Base-by-base conservation (phyloP, 2,888 invertebrate genomes). In the Mythimna albipuncta region DNA sequence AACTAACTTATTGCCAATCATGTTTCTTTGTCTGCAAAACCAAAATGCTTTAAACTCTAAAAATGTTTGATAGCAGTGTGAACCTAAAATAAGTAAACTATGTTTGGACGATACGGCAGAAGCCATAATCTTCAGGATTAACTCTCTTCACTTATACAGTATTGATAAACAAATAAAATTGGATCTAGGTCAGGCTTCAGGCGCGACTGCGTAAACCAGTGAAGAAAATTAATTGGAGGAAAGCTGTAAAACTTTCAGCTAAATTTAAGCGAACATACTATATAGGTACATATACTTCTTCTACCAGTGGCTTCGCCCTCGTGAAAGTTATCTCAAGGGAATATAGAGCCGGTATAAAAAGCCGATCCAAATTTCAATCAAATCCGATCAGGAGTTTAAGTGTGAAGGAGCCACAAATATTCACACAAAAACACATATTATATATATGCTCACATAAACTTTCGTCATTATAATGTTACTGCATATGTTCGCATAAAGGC, bases 121-220 rank as follows among this genome's bases (percentile, higher is more conserved):
- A 47, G 47, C 13, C 21, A 11, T 38, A 54, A 66, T 52, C 19
- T 70, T 38, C 19, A 9, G 68, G 19, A 63, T 58, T 47, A 70
- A 66, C 44, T 19, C 26, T 32, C 54, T 76, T 44, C 21, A 19
- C 32, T 32, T 41, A n/a, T 21, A 41, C 19, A 54, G 64, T 57
- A 57, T 47, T 47, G 54, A 61, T 70, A 72, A 67, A 80, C 61
- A 75, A 72, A 63, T 67, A 76, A 75, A 67, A 62, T 26, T 38
- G 10, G 44, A 76, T 68, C 10, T 81, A 72, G 84, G 81, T 76
- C 67, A 70, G 64, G 35, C 65, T 55, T 67, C 21, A 59, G 50
- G 63, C 38, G 57, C 54, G 35, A 47, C 16, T 21, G 59, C 10
- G 57, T 80, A 83, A 75, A 71, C 47, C 71, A 62, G 26, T 16